Evolutionary conservation across 2,797 vertebrate genomes (phyloP).

Genomic region (Alauda arvensis): DNA sequence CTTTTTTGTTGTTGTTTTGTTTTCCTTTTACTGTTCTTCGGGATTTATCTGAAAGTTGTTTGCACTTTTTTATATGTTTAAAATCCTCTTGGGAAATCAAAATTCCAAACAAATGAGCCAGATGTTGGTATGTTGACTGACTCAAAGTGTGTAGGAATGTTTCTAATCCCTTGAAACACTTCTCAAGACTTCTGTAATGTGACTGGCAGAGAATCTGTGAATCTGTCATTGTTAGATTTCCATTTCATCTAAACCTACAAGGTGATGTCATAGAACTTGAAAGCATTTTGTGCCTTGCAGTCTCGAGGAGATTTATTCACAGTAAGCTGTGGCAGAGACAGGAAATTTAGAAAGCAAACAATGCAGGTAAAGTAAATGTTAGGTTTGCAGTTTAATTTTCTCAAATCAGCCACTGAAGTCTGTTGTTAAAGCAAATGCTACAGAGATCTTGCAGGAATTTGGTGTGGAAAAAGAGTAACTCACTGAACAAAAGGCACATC

Average conservation of each 20-base stretch:
- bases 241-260: background rate
- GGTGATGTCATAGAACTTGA: background rate
- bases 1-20: background rate
- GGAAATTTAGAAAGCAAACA: conserved; percentile 14
- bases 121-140: background rate
- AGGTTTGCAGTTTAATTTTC: background rate
- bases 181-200: background rate
- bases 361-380: conserved; percentile 8
- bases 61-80: background rate
- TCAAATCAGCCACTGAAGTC: background rate
- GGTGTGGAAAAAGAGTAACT: background rate
- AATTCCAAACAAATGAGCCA: background rate
- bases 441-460: background rate
- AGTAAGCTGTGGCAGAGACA: background rate
- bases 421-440: background rate
- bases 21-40: background rate
- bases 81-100: background rate
- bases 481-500: background rate
- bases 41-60: background rate
- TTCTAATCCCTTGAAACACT: background rate
- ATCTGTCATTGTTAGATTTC: background rate
- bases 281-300: background rate
- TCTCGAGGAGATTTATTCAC: background rate
- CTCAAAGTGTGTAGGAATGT: background rate
- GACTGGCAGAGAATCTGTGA: background rate